A percentile compares a stretch with the other conserved stretches of the same genome.
Conservation (phyloP, 2,113 vertebrate genomes). For the Dipodomys stephensi region DNA sequence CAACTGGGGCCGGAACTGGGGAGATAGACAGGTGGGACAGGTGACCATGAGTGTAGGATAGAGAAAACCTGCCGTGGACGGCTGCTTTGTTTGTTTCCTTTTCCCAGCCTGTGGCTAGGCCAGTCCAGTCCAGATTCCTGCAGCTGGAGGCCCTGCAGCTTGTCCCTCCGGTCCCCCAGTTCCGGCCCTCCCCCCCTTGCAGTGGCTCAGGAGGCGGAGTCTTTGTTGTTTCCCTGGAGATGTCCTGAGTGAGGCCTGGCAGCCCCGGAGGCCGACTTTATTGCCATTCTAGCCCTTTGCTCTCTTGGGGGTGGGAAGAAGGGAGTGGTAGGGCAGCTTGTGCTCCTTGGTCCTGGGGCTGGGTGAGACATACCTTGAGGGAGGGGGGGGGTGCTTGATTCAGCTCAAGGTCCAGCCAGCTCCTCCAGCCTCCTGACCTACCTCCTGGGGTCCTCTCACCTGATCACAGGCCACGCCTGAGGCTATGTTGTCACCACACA, state of each 20-base stretch:
- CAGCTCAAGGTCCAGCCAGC: neutral
- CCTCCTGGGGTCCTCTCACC: neutral
- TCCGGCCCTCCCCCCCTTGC: neutral
- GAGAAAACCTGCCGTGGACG: neutral
- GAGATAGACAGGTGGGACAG: neutral
- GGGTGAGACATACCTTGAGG: neutral
- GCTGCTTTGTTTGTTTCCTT: neutral
- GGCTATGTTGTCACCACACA: neutral
- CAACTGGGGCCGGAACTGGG: neutral
- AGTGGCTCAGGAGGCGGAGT: neutral
- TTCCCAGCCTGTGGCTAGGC: neutral
- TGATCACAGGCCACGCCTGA: neutral
- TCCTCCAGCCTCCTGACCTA: neutral
- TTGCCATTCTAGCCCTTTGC: conserved; percentile 67
- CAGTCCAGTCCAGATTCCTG: conserved; percentile 14
- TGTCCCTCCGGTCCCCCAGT: neutral
- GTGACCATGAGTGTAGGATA: neutral
- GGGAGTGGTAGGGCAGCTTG: conserved; percentile 40
- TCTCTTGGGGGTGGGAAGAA: conserved; percentile 37
- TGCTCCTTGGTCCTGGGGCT: conserved; percentile 40
- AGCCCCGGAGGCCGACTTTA: conserved; percentile 42
- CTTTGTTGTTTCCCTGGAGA: conserved; percentile 30
- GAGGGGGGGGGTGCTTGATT: neutral
- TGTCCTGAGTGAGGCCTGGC: neutral
- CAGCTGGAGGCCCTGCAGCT: neutral